A percentile compares a stretch with the other conserved stretches of the same genome.
Conservation (phyloP, 2,888 invertebrate species). For the Chrysomela aeneicollis region DNA sequence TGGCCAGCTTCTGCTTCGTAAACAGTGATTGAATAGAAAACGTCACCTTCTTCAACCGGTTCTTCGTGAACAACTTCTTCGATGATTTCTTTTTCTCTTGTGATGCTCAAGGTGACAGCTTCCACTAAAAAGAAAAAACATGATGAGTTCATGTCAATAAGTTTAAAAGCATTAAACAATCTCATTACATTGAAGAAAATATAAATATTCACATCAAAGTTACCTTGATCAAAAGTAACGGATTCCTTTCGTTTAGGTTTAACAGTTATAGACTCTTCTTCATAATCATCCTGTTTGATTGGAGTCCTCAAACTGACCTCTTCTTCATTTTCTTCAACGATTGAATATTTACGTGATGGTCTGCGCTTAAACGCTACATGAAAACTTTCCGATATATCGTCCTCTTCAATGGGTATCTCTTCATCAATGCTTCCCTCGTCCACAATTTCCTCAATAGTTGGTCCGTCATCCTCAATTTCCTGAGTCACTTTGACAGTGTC, state of each 20-base stretch:
- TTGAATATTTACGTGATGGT: constrained; percentile 65
- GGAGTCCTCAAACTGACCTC: constrained; percentile 65
- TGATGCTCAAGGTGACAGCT: constrained; percentile 61
- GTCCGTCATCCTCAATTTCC: constrained; percentile 71
- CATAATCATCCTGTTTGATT: constrained; percentile 62
- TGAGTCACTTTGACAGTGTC: constrained; percentile 74
- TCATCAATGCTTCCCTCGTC: constrained; percentile 69
- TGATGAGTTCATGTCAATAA: too few relatives aligned
- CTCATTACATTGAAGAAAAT: too few relatives aligned
- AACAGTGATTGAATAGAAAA: constrained; percentile 83
- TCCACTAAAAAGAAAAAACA: constrained; percentile 48
- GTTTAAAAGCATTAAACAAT: too few relatives aligned
- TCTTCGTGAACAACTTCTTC: constrained; percentile 55
- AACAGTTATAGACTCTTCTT: constrained; percentile 75
- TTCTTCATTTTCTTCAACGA: constrained; percentile 70
- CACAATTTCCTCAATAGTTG: constrained; percentile 71
- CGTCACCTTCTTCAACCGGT: constrained; percentile 74
- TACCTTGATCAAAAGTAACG: constrained; percentile 74
- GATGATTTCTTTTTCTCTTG: constrained; percentile 59
- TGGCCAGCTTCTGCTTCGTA: constrained; percentile 89
- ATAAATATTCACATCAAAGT: constrained; percentile 22
- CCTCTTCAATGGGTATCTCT: constrained; percentile 65
- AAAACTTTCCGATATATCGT: constrained; percentile 66
- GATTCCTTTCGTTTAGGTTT: constrained; percentile 75
- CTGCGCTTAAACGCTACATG: constrained; percentile 63